phyloP scores from a whole-genome alignment of 2,797 vertebrate genomes.

The Gallinago stenura region DNA sequence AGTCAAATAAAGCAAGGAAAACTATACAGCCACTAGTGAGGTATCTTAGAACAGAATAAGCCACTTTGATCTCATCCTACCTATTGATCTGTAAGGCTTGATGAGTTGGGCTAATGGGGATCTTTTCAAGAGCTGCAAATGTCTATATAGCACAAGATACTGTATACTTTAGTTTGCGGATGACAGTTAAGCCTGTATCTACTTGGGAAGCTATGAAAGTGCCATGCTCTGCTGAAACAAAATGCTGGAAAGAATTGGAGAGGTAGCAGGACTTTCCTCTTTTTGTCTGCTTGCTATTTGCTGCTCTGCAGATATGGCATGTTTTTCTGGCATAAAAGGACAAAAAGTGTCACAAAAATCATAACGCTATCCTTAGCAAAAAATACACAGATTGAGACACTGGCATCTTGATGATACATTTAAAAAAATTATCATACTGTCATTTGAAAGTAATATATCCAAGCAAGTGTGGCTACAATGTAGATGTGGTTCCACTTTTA shows the following conservation, averaged over 20 bases:
- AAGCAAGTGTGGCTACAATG: not conserved
- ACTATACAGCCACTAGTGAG: rapidly evolving
- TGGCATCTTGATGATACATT: not conserved
- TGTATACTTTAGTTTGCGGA: not conserved
- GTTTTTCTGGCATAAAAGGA: not conserved
- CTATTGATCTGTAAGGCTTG: not conserved
- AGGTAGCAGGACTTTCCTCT: not conserved
- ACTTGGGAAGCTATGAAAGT: not conserved
- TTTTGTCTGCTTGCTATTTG: not conserved
- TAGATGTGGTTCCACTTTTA: not conserved
- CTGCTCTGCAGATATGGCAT: not conserved
- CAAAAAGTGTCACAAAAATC: not conserved
- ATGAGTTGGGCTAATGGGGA: not conserved
- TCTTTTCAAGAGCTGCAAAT: not conserved
- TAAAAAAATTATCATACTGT: not conserved
- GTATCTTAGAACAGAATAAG: not conserved
- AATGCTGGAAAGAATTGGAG: not conserved
- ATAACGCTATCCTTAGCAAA: not conserved
- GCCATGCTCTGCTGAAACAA: not conserved
- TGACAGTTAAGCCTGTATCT: not conserved
- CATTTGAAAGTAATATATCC: not conserved
- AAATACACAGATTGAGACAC: not conserved
- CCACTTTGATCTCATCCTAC: not conserved
- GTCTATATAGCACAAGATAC: not conserved
- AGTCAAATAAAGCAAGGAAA: not conserved